phyloP scores from a whole-genome alignment of 2,888 invertebrate genomes.

The Callyntrura guangdongensis region DNA sequence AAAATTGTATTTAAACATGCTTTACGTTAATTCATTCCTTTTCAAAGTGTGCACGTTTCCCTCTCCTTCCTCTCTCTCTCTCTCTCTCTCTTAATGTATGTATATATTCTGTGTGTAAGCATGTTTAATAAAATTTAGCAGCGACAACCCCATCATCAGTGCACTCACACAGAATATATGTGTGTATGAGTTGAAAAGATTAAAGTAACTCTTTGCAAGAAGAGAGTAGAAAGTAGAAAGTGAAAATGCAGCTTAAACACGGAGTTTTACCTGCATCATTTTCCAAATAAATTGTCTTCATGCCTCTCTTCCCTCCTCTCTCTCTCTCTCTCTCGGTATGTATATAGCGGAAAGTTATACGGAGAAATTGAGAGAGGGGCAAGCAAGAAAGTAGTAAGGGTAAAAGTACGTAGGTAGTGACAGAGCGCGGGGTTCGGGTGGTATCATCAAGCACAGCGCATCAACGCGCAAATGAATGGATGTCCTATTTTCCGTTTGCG shows the following conservation, averaged over 20 bases:
- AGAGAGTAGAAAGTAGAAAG: background rate
- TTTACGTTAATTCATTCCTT: conserved; percentile 22
- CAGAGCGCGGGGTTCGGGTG: background rate
- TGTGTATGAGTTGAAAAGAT: conserved; percentile 19
- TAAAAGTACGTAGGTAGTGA: background rate
- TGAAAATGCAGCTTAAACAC: background rate
- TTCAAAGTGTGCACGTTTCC: background rate
- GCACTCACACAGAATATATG: background rate
- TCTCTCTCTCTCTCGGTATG: background rate
- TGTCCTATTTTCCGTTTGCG: conserved; percentile 44
- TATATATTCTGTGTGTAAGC: background rate
- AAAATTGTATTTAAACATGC: conserved; percentile 42
- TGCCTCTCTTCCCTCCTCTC: background rate
- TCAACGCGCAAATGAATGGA: conserved; percentile 48
- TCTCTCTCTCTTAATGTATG: too few species aligned
- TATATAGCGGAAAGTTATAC: background rate
- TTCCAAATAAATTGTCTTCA: too few species aligned
- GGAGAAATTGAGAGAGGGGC: background rate
- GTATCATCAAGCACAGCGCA: conserved; percentile 10
- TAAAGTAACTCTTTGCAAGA: conserved; percentile 26
- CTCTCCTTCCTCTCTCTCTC: background rate
- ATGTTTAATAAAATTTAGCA: background rate
- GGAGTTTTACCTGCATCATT: conserved; percentile 38
- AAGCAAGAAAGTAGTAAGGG: background rate
- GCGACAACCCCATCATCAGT: too few species aligned